Base-by-base conservation (phyloP, 2,888 invertebrate genomes). In the Dynastes tityus region DNA sequence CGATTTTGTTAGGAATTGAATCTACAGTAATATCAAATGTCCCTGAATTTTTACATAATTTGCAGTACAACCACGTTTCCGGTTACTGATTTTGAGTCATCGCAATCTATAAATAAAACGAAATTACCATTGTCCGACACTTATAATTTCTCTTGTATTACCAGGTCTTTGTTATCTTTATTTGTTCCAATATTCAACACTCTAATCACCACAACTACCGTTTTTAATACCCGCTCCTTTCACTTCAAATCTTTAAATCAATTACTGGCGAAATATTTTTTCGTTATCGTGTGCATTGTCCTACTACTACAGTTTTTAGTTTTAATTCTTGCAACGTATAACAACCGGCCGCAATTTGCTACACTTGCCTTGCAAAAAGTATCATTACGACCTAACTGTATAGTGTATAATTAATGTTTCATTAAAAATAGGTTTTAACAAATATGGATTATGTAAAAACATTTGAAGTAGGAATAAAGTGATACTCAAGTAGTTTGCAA, bases 11-110 rank as follows among this genome's bases (percentile, higher is more conserved):
- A 22, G 22, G 37, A 37, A 80, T 80, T 78, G 55, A 71, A 80
- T 76, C 76, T 78, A 80, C 78, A 82, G 68, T 64, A 75, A 78
- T 80, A 80, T 81, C 79, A 75, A 76, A 79, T 80, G 81, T 76
- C 80, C 79, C 80, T 73, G 79, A 53, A 51, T 64, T 81, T 82
- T 81, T 78, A 76, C 78, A 29, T 61, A 71, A 70, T 81, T 82
- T 76, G 77, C 63, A 70, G 68, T 65, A 77, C 64, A 77, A 75
- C 22, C 76, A 77, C 64, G 76, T 79, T 81, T 81, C 81, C 81
- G 80, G 81, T 80, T 79, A 71, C 61, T 51, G 37, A 51, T 73
- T 78, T 76, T 80, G 80, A 80, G 75, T 81, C 78, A 81, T 81
- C 80, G 53, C 51, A 45, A 63, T 63, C 71, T 68, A 63, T 61